Conservation (phyloP, 2,888 invertebrate genomes). For the Parapristionchus giblindavisi region DNA sequence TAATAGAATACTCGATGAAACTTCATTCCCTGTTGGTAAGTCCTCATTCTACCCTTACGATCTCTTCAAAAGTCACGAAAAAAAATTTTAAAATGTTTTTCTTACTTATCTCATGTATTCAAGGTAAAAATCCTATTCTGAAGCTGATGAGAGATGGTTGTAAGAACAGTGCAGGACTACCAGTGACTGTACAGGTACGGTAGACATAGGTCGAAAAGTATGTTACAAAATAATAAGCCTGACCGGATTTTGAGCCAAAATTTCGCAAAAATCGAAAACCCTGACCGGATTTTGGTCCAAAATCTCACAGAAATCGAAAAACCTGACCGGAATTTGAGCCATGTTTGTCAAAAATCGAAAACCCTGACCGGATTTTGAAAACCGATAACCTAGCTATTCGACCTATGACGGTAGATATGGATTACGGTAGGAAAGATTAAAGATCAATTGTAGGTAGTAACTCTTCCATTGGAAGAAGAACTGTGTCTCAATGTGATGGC, state of each 20-base stretch:
- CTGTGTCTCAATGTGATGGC: constrained; percentile 59
- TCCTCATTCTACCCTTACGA: not conserved
- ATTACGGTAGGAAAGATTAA: no score
- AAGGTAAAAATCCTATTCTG: constrained; percentile 55
- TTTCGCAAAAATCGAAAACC: no score
- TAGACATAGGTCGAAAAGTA: no score
- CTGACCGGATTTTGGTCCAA: no score
- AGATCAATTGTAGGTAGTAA: constrained; percentile 44
- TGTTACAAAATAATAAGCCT: no score
- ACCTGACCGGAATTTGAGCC: no score
- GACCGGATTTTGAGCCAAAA: no score
- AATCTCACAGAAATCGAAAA: no score
- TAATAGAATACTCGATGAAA: constrained; percentile 43
- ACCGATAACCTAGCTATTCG: no score
- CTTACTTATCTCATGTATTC: constrained; percentile 11
- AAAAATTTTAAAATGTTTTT: not conserved
- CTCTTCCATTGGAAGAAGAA: constrained; percentile 60
- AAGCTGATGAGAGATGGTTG: constrained; percentile 55
- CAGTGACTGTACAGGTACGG: constrained; percentile 57
- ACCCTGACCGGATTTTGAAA: no score
- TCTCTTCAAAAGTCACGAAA: not conserved
- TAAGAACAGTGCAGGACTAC: constrained; percentile 54
- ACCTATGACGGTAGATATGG: no score
- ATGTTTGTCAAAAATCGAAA: no score
- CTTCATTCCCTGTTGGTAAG: constrained; percentile 54